Evolutionary conservation across 53 echinoderm and acorn worm species (phyloP), one percentile per base, ranked within the genome.

Genomic region (Hippasteria phrygiana): DNA sequence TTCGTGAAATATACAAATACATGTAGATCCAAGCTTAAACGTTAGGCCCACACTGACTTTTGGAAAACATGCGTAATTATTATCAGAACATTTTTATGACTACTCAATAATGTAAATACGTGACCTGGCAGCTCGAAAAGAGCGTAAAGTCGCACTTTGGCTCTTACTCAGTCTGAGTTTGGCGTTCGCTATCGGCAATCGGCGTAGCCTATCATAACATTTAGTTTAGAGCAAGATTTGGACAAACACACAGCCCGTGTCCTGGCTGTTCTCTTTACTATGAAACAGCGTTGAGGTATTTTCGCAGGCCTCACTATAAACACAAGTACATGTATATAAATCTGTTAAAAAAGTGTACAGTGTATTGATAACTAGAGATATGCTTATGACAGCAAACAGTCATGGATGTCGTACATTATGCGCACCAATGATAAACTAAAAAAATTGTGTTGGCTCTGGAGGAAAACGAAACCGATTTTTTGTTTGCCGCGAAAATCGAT

Each of bases 131-230:
- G n/a, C n/a, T n/a, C n/a, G n/a, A n/a, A n/a, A n/a, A n/a, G n/a
- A n/a, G n/a, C n/a, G n/a, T n/a, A n/a, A n/a, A n/a, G n/a, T n/a
- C n/a, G n/a, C n/a, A n/a, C n/a, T n/a, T n/a, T n/a, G n/a, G n/a
- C n/a, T n/a, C n/a, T n/a, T n/a, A n/a, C n/a, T n/a, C n/a, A n/a
- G n/a, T n/a, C n/a, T n/a, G n/a, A n/a, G 36, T 55, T 24, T 36
- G 34, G 67, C 12, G 14, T 2, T 17, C 34, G 34, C 67, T 66
- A 66, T 66, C 67, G 32, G 9, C 35, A 33, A 32, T n/a, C n/a
- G n/a, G n/a, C n/a, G n/a, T 9, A 59, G 67, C 46, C 27, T 78
- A 56, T 59, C 78, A 40, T 78, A 55, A 78, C 55, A 78, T 78
- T 37, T 38, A 26, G 55, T 55, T 50, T 29, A 45, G 41, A 0